Conservation (phyloP, 2,797 vertebrate species). For the Arvicola amphibius region DNA sequence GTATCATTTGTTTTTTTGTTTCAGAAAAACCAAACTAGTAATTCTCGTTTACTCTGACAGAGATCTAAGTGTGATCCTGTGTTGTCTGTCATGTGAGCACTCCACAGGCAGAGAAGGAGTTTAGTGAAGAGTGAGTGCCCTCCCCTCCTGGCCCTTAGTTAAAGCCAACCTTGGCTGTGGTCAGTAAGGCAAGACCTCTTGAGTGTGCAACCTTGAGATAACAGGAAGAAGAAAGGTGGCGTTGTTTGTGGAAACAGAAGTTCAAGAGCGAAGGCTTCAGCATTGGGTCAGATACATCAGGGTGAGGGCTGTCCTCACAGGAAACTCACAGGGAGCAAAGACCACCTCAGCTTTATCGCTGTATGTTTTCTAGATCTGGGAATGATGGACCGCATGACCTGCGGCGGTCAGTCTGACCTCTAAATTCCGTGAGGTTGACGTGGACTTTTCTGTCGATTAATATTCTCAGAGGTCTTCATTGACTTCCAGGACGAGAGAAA, state of each 20-base stretch:
- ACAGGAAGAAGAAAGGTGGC: background rate
- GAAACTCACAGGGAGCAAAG: background rate
- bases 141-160: background rate
- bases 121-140: background rate
- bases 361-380: background rate
- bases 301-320: background rate
- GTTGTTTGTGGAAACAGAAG: background rate
- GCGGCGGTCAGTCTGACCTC: background rate
- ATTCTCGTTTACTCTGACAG: background rate
- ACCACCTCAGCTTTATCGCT: background rate
- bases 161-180: background rate
- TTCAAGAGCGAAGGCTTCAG: background rate
- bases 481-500: background rate
- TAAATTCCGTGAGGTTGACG: background rate
- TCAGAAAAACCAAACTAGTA: background rate
- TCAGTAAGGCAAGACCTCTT: background rate
- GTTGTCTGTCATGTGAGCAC: background rate
- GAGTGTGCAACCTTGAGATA: background rate
- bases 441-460: background rate
- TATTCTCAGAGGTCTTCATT: background rate
- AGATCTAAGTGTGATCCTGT: background rate
- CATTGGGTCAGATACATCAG: background rate
- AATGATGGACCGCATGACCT: background rate
- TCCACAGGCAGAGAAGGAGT: background rate
- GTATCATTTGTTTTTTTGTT: constrained; percentile 43